Evolutionary conservation across 1,140 invertebrate genomes (phyloP).

Genomic region (Pseudomyrmex pallidus): DNA sequence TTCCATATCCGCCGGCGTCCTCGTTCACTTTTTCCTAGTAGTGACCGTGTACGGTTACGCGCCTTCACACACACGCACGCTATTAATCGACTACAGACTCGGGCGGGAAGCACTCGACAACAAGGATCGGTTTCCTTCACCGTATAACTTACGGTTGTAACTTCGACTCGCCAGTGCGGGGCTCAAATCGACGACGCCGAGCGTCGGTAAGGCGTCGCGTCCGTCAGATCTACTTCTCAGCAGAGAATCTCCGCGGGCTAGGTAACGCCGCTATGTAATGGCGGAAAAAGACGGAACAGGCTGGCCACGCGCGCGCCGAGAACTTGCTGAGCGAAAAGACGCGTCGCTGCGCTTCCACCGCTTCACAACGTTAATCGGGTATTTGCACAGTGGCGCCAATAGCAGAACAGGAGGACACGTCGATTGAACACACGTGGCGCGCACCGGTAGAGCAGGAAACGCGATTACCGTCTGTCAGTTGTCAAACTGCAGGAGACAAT

Average conservation of each 20-base stretch:
- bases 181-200: conserved; percentile 77
- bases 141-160: background rate
- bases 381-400: conserved; percentile 75
- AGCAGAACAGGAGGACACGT: background rate
- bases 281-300: conserved; percentile 74
- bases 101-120: background rate
- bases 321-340: conserved; percentile 72
- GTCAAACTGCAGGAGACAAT: too few species aligned
- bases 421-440: background rate
- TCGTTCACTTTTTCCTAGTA: background rate
- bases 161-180: conserved; percentile 1
- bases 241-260: conserved; percentile 73
- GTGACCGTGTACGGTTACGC: background rate
- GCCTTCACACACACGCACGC: background rate
- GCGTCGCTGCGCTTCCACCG: conserved; percentile 4
- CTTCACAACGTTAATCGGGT: conserved; percentile 31
- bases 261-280: conserved; percentile 78
- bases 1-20: conserved; percentile 84
- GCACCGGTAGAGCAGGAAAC: background rate
- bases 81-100: background rate
- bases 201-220: conserved; percentile 83
- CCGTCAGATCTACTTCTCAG: conserved; percentile 44
- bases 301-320: conserved; percentile 55
- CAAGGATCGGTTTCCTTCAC: background rate
- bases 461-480: background rate